Percentiles rank a stretch among this genome's conserved stretches.
phyloP scores from a whole-genome alignment of 2,113 vertebrate species.

The Hypocryptadius cinnamomeus region DNA sequence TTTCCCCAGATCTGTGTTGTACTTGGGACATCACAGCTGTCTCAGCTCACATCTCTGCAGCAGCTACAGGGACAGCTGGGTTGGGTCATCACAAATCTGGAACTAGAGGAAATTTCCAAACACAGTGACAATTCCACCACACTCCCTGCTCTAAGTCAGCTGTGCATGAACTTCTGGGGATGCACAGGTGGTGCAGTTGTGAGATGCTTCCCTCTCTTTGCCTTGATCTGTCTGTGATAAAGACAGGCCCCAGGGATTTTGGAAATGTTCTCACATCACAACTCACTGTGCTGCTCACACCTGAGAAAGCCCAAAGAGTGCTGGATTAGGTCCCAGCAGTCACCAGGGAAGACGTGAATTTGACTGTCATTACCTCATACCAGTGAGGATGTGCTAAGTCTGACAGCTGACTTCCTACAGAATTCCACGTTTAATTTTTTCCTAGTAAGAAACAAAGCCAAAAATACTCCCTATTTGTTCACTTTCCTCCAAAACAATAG shows the following conservation, averaged over 20 bases:
- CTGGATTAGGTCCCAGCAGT: background rate
- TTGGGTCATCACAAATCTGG: background rate
- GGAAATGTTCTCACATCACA: background rate
- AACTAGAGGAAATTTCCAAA: background rate
- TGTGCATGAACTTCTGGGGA: background rate
- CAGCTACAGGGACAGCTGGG: background rate
- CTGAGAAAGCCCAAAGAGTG: background rate
- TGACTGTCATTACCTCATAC: background rate
- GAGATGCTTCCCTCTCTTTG: background rate
- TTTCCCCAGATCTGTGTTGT: background rate
- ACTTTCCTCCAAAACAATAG: background rate
- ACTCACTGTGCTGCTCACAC: background rate
- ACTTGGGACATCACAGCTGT: background rate
- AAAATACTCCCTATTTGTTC: background rate
- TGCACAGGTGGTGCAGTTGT: no score
- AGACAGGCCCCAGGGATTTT: background rate
- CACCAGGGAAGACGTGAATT: background rate
- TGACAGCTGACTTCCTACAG: background rate
- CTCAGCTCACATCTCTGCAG: fast-evolving
- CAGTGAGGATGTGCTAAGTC: background rate
- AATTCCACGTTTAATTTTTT: background rate
- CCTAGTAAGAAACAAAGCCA: background rate
- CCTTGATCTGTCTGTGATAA: background rate
- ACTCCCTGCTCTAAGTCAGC: background rate
- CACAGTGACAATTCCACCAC: background rate